A percentile compares a stretch with the other conserved stretches of the same genome.
These are phyloP conservation scores for Heterotilapia buettikoferi DNA, from an alignment of 2,113 vertebrate species.

Conservation along the genomic window DNA sequence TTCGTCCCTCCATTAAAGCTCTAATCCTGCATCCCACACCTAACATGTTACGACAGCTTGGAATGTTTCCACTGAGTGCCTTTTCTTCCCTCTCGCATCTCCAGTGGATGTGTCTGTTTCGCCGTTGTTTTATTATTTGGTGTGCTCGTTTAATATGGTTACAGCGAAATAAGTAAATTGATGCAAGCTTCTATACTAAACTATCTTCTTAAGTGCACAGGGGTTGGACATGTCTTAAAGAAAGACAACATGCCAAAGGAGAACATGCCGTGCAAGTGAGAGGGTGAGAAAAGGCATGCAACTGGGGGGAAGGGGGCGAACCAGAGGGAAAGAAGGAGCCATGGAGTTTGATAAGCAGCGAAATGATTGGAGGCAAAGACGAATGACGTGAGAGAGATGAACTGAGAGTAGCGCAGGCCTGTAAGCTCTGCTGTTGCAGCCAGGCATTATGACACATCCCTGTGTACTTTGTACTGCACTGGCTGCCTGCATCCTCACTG, in stretches of 20 bases:
- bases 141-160: background rate
- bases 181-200: background rate
- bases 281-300: background rate
- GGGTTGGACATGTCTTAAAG: background rate
- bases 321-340: background rate
- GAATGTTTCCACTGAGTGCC: slow-evolving; percentile 28
- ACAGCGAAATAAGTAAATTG: background rate
- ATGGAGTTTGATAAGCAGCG: background rate
- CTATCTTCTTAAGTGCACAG: background rate
- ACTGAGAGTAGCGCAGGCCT: background rate
- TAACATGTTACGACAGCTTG: slow-evolving; percentile 52
- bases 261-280: background rate
- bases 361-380: background rate
- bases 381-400: background rate
- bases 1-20: slow-evolving; percentile 38
- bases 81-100: slow-evolving; percentile 22
- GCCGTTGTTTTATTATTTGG: background rate
- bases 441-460: slow-evolving; percentile 31
- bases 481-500: slow-evolving; percentile 20
- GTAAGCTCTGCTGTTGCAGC: slow-evolving; percentile 10
- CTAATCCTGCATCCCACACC: slow-evolving; percentile 47
- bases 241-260: background rate
- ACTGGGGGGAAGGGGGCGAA: background rate
- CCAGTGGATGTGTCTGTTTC: slow-evolving; percentile 12
- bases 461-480: slow-evolving; percentile 14